Conservation (phyloP, 2,113 vertebrate genomes). For the Protobothrops flavoviridis region DNA sequence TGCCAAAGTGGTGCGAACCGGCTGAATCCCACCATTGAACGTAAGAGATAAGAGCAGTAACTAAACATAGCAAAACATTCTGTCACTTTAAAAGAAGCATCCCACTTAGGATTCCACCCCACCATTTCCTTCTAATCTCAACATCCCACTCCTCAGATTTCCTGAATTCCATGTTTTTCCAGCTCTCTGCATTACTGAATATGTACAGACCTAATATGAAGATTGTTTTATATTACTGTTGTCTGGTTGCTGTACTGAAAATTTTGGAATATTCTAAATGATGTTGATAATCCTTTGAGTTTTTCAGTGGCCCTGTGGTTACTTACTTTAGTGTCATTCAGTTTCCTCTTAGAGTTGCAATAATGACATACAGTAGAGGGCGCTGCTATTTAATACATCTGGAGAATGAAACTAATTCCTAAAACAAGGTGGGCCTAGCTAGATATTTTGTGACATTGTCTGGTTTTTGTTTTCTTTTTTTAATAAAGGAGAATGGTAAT, state of each 20-base stretch:
- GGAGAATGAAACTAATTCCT: neutral
- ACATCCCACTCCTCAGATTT: neutral
- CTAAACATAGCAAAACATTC: neutral
- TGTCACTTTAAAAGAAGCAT: neutral
- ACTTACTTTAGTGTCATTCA: neutral
- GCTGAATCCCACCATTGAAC: too few species aligned
- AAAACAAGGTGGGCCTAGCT: neutral
- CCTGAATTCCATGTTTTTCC: neutral
- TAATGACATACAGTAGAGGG: conserved; percentile 33
- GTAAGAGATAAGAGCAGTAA: neutral
- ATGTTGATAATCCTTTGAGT: neutral
- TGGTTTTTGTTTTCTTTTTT: neutral
- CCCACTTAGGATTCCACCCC: neutral
- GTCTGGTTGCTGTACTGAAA: neutral
- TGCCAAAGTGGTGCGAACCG: too few species aligned
- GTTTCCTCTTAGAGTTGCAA: neutral
- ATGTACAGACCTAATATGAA: neutral
- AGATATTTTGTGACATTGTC: neutral
- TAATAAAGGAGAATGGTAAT: neutral
- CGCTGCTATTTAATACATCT: neutral
- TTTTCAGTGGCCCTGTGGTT: neutral
- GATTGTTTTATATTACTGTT: neutral
- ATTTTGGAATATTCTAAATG: neutral
- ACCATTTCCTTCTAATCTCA: neutral
- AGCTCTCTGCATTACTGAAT: neutral